These are phyloP conservation scores for Eumeta japonica DNA, from an alignment of 1,140 invertebrate species.

Conservation along the genomic window DNA sequence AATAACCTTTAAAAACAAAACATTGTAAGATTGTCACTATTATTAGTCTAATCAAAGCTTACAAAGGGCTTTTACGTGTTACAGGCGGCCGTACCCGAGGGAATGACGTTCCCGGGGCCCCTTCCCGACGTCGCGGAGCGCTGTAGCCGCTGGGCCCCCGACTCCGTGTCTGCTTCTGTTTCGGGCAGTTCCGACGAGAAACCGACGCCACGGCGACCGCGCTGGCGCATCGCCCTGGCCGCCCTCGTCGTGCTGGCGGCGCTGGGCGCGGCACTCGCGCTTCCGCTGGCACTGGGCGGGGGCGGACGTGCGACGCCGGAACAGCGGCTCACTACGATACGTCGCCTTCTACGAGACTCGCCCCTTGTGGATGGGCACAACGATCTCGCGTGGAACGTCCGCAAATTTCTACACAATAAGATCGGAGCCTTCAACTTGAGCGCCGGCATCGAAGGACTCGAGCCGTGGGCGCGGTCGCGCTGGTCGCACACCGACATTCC, in stretches of 20 bases:
- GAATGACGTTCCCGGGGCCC: slow-evolving; percentile 49
- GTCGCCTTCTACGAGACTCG: slow-evolving; percentile 60
- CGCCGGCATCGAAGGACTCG: slow-evolving; percentile 68
- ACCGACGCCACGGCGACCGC: slow-evolving; percentile 40
- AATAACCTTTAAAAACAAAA: too few species aligned
- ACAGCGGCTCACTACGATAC: slow-evolving; percentile 59
- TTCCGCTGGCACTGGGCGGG: slow-evolving; percentile 49
- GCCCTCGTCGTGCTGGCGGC: slow-evolving; percentile 42
- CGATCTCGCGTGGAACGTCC: slow-evolving; percentile 83
- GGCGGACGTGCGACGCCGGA: slow-evolving; percentile 58
- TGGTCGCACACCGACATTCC: slow-evolving; percentile 90
- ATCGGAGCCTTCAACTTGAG: slow-evolving; percentile 77
- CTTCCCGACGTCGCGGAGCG: slow-evolving; percentile 54
- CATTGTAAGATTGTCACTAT: too few species aligned
- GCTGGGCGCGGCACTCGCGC: slow-evolving; percentile 43
- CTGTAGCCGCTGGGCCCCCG: slow-evolving; percentile 51
- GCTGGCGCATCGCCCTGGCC: slow-evolving; percentile 48
- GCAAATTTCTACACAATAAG: slow-evolving; percentile 80
- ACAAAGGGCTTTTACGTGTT: slow-evolving; percentile 27
- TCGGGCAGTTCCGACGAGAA: slow-evolving; percentile 54
- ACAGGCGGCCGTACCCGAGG: slow-evolving; percentile 48
- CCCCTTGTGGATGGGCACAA: slow-evolving; percentile 78
- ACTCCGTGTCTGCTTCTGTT: slow-evolving; percentile 46
- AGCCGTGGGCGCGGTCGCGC: slow-evolving; percentile 76
- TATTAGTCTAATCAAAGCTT: too few species aligned